phyloP scores from a whole-genome alignment of 2,113 vertebrate species.

The Pterophyllum scalare region DNA sequence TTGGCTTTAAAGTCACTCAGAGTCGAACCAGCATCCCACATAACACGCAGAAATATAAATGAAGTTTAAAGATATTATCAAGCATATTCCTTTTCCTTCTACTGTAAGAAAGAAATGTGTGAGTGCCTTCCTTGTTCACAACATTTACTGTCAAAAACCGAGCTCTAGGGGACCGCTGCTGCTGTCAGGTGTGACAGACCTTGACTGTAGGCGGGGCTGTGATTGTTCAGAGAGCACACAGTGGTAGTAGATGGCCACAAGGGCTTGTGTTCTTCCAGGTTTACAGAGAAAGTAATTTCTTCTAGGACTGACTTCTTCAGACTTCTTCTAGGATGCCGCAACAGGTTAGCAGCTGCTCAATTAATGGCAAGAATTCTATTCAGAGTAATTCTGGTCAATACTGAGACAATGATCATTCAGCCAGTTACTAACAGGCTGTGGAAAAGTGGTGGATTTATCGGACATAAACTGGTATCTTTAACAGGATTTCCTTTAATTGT shows the following conservation, averaged over 20 bases:
- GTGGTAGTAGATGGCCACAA: neutral
- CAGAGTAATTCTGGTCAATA: neutral
- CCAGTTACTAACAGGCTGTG: neutral
- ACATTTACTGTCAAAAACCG: neutral
- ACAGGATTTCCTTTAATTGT: too few relatives aligned
- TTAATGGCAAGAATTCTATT: neutral
- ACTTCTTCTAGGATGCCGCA: neutral
- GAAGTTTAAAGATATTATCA: fast-evolving
- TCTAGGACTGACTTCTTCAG: too few relatives aligned
- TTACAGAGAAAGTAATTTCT: neutral
- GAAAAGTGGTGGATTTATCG: neutral
- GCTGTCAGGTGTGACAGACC: neutral
- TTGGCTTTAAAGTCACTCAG: neutral
- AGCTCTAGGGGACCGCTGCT: neutral
- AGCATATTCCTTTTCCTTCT: neutral
- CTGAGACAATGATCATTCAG: neutral
- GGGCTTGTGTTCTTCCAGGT: neutral
- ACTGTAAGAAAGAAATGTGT: neutral
- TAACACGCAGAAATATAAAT: neutral
- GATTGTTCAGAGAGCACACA: neutral
- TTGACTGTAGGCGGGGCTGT: neutral
- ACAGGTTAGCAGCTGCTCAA: neutral
- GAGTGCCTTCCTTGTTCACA: constrained; percentile 1
- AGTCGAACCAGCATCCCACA: neutral
- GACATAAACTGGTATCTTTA: too few relatives aligned